Base-by-base conservation (phyloP, 2,113 vertebrate genomes). In the Aptenodytes forsteri region DNA sequence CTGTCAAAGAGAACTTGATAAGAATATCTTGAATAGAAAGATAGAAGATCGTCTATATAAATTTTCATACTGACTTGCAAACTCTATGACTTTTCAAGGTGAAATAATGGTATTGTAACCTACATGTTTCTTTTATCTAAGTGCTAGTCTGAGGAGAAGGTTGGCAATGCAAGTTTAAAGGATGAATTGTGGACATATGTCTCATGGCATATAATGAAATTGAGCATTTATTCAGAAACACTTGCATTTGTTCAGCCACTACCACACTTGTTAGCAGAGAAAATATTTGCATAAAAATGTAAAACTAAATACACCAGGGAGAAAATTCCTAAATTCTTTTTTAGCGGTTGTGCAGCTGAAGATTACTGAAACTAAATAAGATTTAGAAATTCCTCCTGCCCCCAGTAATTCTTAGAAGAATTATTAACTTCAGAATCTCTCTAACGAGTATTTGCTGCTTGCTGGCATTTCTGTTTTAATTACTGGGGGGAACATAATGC, bases 401-500 rank as follows among this genome's bases (percentile, higher is more conserved):
- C 4, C 6, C 50, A 34, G 19, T 89, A 90, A 80, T 88, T 91
- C 67, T 86, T 90, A 92, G 93, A 89, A 89, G 94, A 96, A 96
- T 83, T 97, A 91, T 87, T 91, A 94, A 97, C 95, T 94, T 92
- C 89, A 77, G 89, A 95, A 90, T 94, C 91, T 93, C 86, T 90
- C 79, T 86, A 94, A 84, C 40, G 88, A 81, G 61, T 89, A 91
- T 96, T 97, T 97, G 82, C 90, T 96, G 67, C 96, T 96, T 85
- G 83, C 71, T 97, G 95, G 90, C 96, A 98, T 98, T 98, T 98
- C 91, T 91, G 70, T 97, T 98, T 98, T 98, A 98, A 97, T 98
- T 98, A 84, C 83, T 71, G 46, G 56, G 7, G 87, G 97, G 89
- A 93, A 94, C 94, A 96, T 97, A 98, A 98, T 94, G 94, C 83